Base-by-base conservation (phyloP, 2,113 vertebrate species). In the Lepidothrix coronata region DNA sequence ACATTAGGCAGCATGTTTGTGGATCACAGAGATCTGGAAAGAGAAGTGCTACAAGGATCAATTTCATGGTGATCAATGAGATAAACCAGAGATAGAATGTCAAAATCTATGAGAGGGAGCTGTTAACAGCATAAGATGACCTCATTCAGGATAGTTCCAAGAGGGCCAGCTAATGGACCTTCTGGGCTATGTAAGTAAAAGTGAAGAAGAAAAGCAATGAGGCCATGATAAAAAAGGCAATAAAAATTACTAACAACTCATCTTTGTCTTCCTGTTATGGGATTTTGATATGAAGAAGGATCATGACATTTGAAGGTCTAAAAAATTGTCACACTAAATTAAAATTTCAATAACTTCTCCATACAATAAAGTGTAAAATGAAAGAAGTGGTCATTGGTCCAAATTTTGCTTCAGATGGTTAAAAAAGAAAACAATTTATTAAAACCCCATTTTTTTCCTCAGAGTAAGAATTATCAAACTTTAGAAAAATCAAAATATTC, bases 371-470 rank as follows among this genome's bases (percentile, higher is more conserved):
- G 14, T 65, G 6, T 19, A 46, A 62, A 27, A 33, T 66, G 23
- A 66, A 25, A 49, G 35, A 83, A 74, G 30, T 11, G 33, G 15
- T 87, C 30, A 23, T 11, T 22, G 12, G 15, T 61, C 14, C 20
- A 80, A 52, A 59, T 81, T 89, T 75, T 89, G 4, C 18, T 80
- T 68, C 2, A 4, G 8, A 8, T 68, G 7, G 0, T 24, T 80
- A 73, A 17, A 70, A 83, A 76, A 6, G 30, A 49, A 68, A 16
- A 25, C 24, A 7, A 11, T 8, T 9, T 2, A 44, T 9, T 18
- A 46, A 83, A 37, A 18, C 3, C 2, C 0, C 0, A 2, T 22
- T 14, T 28, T 74, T 70, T 55, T 10, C 1, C 22, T 44, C 28
- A 54, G 43, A 66, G 27, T 59, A 66, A 90, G 73, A 75, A 39